Base-by-base conservation (phyloP, 2,888 invertebrate species). In the Molorchus minor region DNA sequence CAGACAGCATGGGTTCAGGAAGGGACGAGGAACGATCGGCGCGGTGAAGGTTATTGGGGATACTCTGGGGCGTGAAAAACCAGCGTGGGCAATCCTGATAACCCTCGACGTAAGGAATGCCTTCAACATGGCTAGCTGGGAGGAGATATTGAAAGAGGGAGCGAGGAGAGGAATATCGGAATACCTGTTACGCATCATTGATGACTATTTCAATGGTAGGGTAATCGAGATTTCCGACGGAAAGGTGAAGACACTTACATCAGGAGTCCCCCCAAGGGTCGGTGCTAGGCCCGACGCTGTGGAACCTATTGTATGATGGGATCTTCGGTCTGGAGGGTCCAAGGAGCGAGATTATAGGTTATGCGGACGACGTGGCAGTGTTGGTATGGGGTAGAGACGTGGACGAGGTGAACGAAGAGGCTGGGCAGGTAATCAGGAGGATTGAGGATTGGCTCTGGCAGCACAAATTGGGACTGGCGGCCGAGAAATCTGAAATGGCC, bases 401-500 rank as follows among this genome's bases (percentile, higher is more conserved):
- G 1, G 13, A 21, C 3, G 19, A 25, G 12, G 3, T 44, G 2
- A 8, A 13, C 4, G 2, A 21, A n/a, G 19, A 44, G 20, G 13
- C 19, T 1, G 25, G 25, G 8, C 3, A 5, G 3, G 44, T 19
- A 1, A 5, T 38, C 16, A n/a, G 36, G 4, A 13, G 19, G 12
- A 29, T 38, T 3, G 16, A 20, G 2, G 15, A 19, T 5, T 53
- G 41, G 53, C 17, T 53, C 7, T 5, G 5, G 16, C 19, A 2
- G 1, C 16, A 41, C 21, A 10, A 17, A 1, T 20, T 53, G n/a
- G 21, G 16, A 19, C 16, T 52, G 10, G 53, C 15, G 7, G 13
- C 52, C 0, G 41, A 52, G 40, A 52, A 52, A 40, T 38, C 52
- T 3, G 52, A 52, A 16, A 29, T 21, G 7, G 8, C 36, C 10